phyloP scores from a whole-genome alignment of 2,797 vertebrate genomes.

The Saguinus oedipus region DNA sequence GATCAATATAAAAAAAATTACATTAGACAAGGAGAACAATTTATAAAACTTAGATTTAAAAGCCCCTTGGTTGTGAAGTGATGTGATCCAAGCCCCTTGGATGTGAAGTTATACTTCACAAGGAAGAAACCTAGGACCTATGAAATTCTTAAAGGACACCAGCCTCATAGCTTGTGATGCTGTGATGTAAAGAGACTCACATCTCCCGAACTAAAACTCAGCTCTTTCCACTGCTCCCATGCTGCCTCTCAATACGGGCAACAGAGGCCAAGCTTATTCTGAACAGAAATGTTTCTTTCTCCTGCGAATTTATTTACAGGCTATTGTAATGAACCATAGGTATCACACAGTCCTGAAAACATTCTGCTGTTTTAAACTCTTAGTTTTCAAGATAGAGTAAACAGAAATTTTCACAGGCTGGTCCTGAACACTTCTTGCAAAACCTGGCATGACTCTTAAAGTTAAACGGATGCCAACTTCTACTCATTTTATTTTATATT shows the following conservation, averaged over 20 bases:
- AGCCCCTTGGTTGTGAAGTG: neutral
- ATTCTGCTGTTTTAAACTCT: neutral
- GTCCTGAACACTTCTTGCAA: neutral
- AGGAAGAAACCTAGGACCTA: neutral
- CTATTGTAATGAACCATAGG: neutral
- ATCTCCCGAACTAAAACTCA: neutral
- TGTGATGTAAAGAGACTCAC: neutral
- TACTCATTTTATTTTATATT: neutral
- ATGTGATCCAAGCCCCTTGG: neutral
- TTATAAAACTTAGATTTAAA: conserved; percentile 15
- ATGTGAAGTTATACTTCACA: neutral
- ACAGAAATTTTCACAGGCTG: neutral
- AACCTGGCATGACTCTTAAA: neutral
- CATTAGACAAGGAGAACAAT: neutral
- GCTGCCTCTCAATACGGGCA: neutral
- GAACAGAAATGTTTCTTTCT: neutral
- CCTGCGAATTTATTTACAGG: neutral
- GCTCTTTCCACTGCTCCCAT: neutral
- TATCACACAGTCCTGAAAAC: neutral
- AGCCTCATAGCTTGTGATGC: neutral
- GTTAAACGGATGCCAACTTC: neutral
- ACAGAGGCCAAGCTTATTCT: neutral
- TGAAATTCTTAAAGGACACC: accelerated
- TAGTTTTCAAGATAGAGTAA: neutral
- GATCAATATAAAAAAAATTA: neutral